Conservation (phyloP, 2,797 vertebrate genomes). For the Falco concolor region DNA sequence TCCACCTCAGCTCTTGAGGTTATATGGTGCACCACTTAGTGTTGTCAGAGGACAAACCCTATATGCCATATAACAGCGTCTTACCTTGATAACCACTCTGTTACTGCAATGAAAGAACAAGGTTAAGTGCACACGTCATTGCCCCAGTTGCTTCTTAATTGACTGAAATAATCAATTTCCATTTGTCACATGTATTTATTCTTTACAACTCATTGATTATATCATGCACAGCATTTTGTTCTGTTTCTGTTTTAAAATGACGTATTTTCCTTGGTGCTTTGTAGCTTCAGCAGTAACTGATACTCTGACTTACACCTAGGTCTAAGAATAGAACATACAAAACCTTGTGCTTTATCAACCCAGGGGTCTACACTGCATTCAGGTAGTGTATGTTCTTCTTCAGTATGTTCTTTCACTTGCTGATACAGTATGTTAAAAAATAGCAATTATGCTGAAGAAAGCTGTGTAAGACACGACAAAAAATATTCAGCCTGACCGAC, state of each 20-base stretch:
- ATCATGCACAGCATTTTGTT: neutral
- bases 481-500: neutral
- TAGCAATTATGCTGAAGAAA: neutral
- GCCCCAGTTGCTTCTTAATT: neutral
- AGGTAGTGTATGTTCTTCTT: neutral
- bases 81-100: neutral
- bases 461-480: neutral
- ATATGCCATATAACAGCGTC: neutral
- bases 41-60: neutral
- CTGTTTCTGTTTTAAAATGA: neutral
- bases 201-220: neutral
- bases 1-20: neutral
- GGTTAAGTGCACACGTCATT: neutral
- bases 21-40: neutral
- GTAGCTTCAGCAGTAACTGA: neutral
- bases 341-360: neutral
- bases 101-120: neutral
- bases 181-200: neutral
- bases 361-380: fast-evolving
- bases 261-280: neutral
- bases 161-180: conserved; percentile 13
- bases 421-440: neutral
- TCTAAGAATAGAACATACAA: neutral
- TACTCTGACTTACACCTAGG: neutral
- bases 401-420: neutral